Evolutionary conservation across 2,113 vertebrate species (phyloP).

Genomic region (Podarcis muralis): DNA sequence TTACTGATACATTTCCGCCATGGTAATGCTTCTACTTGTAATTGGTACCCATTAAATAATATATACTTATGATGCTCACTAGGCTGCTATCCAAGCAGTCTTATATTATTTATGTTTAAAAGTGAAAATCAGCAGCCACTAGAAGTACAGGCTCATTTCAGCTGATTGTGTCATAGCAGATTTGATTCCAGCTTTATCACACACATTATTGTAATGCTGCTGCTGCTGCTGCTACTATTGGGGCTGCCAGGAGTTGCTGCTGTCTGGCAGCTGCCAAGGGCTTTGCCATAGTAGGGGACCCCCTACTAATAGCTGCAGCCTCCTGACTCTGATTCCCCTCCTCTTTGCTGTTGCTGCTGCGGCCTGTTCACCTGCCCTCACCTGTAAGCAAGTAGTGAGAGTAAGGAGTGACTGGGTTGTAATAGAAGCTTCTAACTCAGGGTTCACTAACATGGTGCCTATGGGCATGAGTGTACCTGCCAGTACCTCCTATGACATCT

Average conservation of each 20-base stretch:
- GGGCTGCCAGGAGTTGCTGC: neutral
- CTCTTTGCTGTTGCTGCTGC: neutral
- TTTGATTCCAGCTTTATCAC: slow-evolving; percentile 13
- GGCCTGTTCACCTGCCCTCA: neutral
- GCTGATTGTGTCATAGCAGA: neutral
- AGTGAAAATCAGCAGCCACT: neutral
- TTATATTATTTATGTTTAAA: slow-evolving; percentile 41
- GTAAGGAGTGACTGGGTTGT: neutral
- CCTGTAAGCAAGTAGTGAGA: neutral
- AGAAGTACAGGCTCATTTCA: slow-evolving; percentile 11
- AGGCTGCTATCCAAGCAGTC: slow-evolving; percentile 19
- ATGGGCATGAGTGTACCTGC: too few species aligned
- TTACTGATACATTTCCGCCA: slow-evolving; percentile 10
- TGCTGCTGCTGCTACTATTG: neutral
- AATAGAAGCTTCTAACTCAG: too few species aligned
- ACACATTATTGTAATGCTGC: neutral
- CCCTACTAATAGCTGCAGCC: neutral
- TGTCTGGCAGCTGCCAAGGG: too few species aligned
- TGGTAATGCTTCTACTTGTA: slow-evolving; percentile 1
- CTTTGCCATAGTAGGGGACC: neutral
- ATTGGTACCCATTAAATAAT: slow-evolving; percentile 14
- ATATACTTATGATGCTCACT: neutral
- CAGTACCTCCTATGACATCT: too few species aligned
- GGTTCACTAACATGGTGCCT: too few species aligned
- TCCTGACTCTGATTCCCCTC: neutral